Base-by-base conservation (phyloP, 2,113 vertebrate genomes). In the Columbina picui region DNA sequence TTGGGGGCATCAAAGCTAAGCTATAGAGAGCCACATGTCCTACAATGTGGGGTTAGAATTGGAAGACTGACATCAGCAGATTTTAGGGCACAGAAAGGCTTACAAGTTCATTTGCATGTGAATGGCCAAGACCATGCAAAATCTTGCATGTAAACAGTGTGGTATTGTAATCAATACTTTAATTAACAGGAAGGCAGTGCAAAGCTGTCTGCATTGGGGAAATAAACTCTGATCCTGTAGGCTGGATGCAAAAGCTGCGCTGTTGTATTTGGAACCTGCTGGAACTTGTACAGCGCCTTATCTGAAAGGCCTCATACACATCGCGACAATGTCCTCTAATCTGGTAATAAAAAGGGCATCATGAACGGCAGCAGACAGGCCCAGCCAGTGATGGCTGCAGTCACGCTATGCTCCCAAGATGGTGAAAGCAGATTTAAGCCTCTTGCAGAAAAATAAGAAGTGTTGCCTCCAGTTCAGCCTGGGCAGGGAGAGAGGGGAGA, bases 81-180 rank as follows among this genome's bases (percentile, higher is more conserved):
- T 96, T 96, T 96, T 70, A 96, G 95, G 94, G 94, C 94, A 96
- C 93, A 90, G 96, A 96, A 97, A 95, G 80, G 96, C 93, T 93
- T 97, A 96, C 86, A 84, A 75, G 85, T 92, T 92, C 94, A 96
- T 96, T 97, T 96, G 92, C 96, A 97, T 95, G 88, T 97, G 94
- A 97, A 96, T 96, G 88, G 93, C 93, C 94, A 94, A 96, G 94
- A 93, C 96, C 94, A 76, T 95, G 93, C 86, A 94, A 95, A 97
- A 97, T 95, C 94, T 97, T 96, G 89, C 93, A 56, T 96, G 96
- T 96, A 97, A 97, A 97, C 90, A 96, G 94, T 21, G 92, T 2
- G 29, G 96, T 84, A 95, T 96, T 96, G 96, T 97, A 95, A 96
- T 96, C 96, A 97, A 89, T 96, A 96, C 92, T 97, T 97, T 97